Base-by-base conservation (phyloP, 2,113 vertebrate species). In the Tetraodon nigroviridis region DNA sequence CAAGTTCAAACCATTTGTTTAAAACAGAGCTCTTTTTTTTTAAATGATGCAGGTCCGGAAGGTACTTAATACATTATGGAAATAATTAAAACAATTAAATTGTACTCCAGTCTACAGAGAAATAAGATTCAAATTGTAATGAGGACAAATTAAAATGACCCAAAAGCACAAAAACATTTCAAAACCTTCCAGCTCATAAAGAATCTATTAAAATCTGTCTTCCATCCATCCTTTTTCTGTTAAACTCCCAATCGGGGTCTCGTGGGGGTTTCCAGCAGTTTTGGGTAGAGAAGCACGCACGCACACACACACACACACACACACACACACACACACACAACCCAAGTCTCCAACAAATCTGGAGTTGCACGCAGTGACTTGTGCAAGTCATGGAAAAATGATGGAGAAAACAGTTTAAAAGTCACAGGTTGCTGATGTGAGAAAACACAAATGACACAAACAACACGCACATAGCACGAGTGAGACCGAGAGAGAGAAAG, bases 81-180 rank as follows among this genome's bases (percentile, higher is more conserved):
- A 72, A 82, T 75, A 68, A 71, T 72, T 58, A 75, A 74, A 80
- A 79, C 64, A 67, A 78, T 72, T 63, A 72, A 54, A 75, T 73
- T 37, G 18, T 46, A 52, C 51, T 67, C 8, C 61, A 58, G 70
- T 67, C 65, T 65, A 58, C 45, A 7, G 67, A 74, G 74, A 73
- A 73, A 59, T 54, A 61, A 66, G 52, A 76, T 76, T 82, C 76
- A 78, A 63, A 70, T 82, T 64, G 55, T 76, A 76, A 83, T 72
- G 76, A 78, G 52, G 76, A 83, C 78, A 61, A 78, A 72, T 82
- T 78, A 76, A 52, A 64, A 42, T 54, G 74, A 60, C 15, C 24
- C 19, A 65, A 76, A 82, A 6, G n/a, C 67, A 50, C 64, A 61
- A 63, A 65, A 37, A 48, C 61, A 78, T 74, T 78, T 69, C 62